phyloP scores from a whole-genome alignment of 2,888 invertebrate genomes.

The Limnephilus rhombicus region DNA sequence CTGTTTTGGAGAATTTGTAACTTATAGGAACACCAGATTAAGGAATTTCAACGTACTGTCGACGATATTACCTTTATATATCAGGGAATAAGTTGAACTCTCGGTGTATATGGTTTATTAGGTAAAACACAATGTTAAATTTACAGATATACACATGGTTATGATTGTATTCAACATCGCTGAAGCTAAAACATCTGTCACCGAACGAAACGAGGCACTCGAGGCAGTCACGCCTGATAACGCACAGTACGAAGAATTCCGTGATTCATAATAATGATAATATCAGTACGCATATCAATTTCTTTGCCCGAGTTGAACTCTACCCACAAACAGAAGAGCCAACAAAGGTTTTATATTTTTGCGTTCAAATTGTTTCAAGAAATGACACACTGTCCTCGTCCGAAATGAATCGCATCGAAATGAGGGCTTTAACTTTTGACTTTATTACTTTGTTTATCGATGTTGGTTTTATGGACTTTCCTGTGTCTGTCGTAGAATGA shows the following conservation, averaged over 20 bases:
- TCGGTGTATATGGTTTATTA: background rate
- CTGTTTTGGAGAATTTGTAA: too few relatives aligned
- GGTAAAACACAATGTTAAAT: background rate
- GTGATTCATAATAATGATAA: background rate
- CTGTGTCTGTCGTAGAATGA: background rate
- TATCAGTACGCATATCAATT: background rate
- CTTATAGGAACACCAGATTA: too few relatives aligned
- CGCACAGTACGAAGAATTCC: background rate
- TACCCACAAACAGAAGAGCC: background rate
- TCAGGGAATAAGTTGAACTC: background rate
- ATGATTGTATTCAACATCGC: background rate
- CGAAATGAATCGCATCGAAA: background rate
- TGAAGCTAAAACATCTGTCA: constrained; percentile 1
- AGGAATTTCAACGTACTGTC: too few relatives aligned
- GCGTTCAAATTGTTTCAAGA: too few relatives aligned
- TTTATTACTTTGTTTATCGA: background rate
- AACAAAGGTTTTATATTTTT: too few relatives aligned
- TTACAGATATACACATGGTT: background rate
- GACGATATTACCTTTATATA: too few relatives aligned
- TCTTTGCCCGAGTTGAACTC: background rate
- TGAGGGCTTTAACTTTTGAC: background rate
- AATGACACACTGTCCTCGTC: background rate
- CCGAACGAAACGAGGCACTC: background rate
- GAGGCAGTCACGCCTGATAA: constrained; percentile 4
- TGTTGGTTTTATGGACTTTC: background rate